These are phyloP conservation scores for Crotalus helleri DNA, from an alignment of 2,113 vertebrate genomes.

Conservation along the genomic window DNA sequence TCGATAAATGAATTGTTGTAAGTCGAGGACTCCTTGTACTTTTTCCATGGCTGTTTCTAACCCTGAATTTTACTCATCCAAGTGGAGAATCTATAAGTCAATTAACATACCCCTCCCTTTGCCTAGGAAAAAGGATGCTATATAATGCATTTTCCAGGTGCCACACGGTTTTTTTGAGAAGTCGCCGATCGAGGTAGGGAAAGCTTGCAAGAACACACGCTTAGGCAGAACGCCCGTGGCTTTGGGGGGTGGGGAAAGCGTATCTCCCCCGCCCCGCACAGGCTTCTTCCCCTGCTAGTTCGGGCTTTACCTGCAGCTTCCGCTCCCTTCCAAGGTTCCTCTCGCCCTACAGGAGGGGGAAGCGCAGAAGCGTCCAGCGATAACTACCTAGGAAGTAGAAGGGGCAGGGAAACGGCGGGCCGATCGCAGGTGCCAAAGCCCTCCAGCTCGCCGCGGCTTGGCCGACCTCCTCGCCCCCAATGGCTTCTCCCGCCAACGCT, in stretches of 20 bases:
- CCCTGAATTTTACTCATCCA: background rate
- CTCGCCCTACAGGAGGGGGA: background rate
- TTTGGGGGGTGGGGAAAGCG: slow-evolving; percentile 6
- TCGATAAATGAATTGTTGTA: background rate
- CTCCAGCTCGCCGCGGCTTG: background rate
- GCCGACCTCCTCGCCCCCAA: slow-evolving; percentile 23
- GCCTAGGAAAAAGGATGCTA: background rate
- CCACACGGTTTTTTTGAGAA: background rate
- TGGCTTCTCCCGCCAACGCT: slow-evolving; percentile 65
- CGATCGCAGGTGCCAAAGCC: background rate
- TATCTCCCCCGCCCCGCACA: background rate
- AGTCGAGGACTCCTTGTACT: background rate
- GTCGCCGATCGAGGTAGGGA: background rate
- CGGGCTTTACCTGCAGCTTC: slow-evolving; percentile 53
- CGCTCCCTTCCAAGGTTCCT: background rate
- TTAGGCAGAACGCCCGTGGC: background rate
- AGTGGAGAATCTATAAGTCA: background rate
- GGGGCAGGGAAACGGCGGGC: background rate
- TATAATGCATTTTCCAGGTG: background rate
- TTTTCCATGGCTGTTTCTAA: background rate
- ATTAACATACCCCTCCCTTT: background rate
- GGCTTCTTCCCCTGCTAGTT: slow-evolving; percentile 29
- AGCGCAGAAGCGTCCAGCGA: slow-evolving; percentile 10
- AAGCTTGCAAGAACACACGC: no score
- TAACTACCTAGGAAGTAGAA: background rate